A percentile compares a stretch with the other conserved stretches of the same genome.
Conservation (phyloP, 2,113 vertebrate genomes). For the Mixornis gularis region DNA sequence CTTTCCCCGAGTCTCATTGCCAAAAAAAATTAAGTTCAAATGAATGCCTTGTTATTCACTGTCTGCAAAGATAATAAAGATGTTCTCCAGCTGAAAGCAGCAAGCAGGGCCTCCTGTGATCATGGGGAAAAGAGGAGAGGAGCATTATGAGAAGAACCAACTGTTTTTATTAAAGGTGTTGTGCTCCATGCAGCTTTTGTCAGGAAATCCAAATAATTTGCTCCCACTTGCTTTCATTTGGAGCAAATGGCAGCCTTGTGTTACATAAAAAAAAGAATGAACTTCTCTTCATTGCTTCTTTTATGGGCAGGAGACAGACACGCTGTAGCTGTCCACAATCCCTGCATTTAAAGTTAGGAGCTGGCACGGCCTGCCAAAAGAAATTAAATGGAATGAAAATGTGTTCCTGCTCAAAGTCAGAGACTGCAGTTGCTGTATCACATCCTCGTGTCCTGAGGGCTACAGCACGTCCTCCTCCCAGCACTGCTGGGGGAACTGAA, state of each 20-base stretch:
- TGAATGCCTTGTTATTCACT: background rate
- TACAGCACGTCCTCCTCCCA: accelerated
- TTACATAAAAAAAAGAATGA: background rate
- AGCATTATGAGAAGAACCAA: background rate
- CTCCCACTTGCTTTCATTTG: background rate
- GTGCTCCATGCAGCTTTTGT: background rate
- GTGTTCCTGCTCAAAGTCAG: background rate
- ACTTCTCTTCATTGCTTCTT: background rate
- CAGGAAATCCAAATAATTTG: conserved; percentile 9
- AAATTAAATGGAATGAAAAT: background rate
- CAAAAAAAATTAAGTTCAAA: background rate
- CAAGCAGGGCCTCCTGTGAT: background rate
- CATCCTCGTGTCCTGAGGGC: background rate
- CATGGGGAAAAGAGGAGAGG: background rate
- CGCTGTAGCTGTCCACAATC: background rate
- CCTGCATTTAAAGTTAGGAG: background rate
- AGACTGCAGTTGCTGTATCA: background rate
- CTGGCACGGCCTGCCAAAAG: background rate
- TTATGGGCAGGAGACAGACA: background rate
- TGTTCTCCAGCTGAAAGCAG: background rate
- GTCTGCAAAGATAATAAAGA: background rate
- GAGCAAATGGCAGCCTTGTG: background rate
- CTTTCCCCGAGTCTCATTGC: background rate
- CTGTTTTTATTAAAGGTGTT: conserved; percentile 14
- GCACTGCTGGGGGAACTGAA: background rate